These are phyloP conservation scores for Coregonus suidteri DNA, from an alignment of 2,797 vertebrate species.

Conservation along the genomic window DNA sequence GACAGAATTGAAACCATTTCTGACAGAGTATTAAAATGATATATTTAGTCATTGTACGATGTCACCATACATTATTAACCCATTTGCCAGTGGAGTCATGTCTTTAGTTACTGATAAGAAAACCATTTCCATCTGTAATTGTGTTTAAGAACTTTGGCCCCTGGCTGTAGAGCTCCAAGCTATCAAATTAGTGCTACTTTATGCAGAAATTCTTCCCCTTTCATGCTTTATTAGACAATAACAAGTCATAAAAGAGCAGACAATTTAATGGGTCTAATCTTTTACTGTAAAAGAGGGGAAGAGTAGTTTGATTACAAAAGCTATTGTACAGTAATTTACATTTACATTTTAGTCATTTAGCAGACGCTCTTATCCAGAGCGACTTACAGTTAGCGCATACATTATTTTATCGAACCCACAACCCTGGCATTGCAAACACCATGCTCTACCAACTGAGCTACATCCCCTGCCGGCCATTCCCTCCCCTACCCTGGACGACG, in stretches of 20 bases:
- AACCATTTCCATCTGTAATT: constrained; percentile 75
- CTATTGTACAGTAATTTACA: constrained; percentile 18
- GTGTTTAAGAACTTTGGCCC: constrained; percentile 71
- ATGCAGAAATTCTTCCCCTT: constrained; percentile 54
- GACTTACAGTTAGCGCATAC: too few species aligned
- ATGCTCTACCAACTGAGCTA: too few species aligned
- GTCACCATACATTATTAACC: constrained; percentile 50
- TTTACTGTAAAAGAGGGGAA: constrained; percentile 59
- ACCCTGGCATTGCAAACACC: too few species aligned
- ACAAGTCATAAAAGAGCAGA: constrained; percentile 67
- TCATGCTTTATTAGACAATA: constrained; percentile 72
- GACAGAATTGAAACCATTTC: constrained; percentile 17
- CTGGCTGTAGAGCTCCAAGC: constrained; percentile 58
- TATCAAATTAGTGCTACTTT: constrained; percentile 59
- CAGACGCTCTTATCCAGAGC: too few species aligned
- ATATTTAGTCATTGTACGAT: constrained; percentile 37
- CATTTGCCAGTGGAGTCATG: constrained; percentile 56
- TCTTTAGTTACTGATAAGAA: constrained; percentile 64
- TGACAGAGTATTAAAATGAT: constrained; percentile 35
- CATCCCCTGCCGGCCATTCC: too few species aligned
- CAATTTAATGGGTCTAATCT: constrained; percentile 71
- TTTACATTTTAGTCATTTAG: too few species aligned
- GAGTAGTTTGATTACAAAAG: constrained; percentile 57
- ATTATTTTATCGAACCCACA: too few species aligned
- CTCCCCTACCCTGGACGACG: too few species aligned